These are phyloP conservation scores for Amphipyra berbera DNA, from an alignment of 2,888 invertebrate genomes.

Conservation along the genomic window DNA sequence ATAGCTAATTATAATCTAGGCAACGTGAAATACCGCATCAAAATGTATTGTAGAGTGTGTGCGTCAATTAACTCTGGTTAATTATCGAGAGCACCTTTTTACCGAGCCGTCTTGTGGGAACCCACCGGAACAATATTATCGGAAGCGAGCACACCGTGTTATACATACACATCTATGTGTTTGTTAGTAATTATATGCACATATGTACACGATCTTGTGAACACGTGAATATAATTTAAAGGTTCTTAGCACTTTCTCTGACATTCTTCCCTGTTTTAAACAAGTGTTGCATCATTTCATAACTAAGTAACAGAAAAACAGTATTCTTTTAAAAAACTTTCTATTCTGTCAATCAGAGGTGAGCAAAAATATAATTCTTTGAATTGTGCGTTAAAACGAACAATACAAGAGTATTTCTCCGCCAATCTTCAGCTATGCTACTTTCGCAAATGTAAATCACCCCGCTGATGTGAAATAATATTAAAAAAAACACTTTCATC, in stretches of 20 bases:
- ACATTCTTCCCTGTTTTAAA: slow-evolving; percentile 9
- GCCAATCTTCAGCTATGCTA: slow-evolving; percentile 21
- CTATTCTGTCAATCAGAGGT: slow-evolving; percentile 28
- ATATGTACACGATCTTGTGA: slow-evolving; percentile 31
- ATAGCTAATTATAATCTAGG: slow-evolving; percentile 47
- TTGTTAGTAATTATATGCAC: slow-evolving; percentile 41
- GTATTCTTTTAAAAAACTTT: slow-evolving; percentile 16
- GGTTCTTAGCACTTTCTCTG: slow-evolving; percentile 52
- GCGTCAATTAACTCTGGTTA: slow-evolving; percentile 65
- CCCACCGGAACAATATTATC: slow-evolving; percentile 83
- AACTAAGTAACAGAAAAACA: slow-evolving; percentile 10
- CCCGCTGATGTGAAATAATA: slow-evolving; percentile 25
- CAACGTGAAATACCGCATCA: slow-evolving; percentile 55
- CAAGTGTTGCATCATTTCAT: not conserved
- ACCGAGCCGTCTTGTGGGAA: slow-evolving; percentile 78
- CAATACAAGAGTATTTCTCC: slow-evolving; percentile 19
- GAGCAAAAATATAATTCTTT: slow-evolving; percentile 22
- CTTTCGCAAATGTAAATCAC: slow-evolving; percentile 59
- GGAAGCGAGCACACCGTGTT: slow-evolving; percentile 64
- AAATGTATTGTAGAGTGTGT: slow-evolving; percentile 50
- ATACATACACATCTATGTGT: slow-evolving; percentile 34
- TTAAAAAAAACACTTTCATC: slow-evolving; percentile 49
- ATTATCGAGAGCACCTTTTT: slow-evolving; percentile 81
- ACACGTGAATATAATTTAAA: slow-evolving; percentile 46
- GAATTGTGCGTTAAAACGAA: slow-evolving; percentile 20